Percentiles rank a stretch among this genome's conserved stretches.
Evolutionary conservation across 2,113 vertebrate genomes (phyloP).

Genomic region (Antechinus stuartii): DNA sequence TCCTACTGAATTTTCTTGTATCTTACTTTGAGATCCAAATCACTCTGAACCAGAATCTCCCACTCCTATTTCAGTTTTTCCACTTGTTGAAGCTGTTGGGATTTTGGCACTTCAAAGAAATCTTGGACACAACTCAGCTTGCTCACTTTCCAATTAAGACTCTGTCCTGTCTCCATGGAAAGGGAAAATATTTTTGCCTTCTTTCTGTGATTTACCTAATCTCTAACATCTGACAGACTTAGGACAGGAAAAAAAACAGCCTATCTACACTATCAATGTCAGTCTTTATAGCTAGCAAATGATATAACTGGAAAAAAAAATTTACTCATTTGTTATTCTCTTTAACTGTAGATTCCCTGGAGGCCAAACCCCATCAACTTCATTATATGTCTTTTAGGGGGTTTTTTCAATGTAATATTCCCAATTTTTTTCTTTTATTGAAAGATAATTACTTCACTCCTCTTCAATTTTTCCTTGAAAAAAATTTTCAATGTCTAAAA

Average conservation of each 20-base stretch:
- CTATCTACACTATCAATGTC: neutral
- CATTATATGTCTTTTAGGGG: neutral
- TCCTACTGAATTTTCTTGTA: neutral
- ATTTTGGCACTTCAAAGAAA: neutral
- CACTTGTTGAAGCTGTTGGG: neutral
- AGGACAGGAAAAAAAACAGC: neutral
- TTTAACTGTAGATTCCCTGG: neutral
- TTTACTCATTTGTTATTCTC: neutral
- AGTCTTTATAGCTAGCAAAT: neutral
- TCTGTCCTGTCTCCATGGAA: neutral
- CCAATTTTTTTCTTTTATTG: neutral
- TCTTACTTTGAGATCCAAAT: neutral
- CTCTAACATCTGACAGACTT: neutral
- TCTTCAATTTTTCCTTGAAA: neutral
- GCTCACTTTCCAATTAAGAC: neutral
- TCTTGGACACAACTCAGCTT: neutral
- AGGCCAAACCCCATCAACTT: neutral
- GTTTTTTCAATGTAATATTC: neutral
- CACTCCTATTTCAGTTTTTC: neutral
- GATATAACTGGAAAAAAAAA: neutral
- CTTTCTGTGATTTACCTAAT: neutral
- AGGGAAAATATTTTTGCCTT: neutral
- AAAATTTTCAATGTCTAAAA: neutral
- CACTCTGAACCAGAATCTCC: neutral
- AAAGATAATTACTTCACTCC: neutral